Base-by-base conservation (phyloP, 2,888 invertebrate genomes). In the Phrixothrix hirtus region DNA sequence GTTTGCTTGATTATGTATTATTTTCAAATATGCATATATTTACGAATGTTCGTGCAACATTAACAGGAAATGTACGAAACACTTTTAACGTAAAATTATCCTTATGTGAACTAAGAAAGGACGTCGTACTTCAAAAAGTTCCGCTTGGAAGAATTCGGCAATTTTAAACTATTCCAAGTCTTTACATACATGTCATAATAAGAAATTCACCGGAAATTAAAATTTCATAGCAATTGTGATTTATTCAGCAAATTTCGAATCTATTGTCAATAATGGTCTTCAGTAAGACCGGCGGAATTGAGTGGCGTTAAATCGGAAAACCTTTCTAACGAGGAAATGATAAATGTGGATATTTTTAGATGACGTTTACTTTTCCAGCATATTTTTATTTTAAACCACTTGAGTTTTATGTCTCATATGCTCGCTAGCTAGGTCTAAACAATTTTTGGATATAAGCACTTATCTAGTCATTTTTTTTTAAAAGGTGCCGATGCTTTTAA, bases 151-250 rank as follows among this genome's bases (percentile, higher is more conserved):
- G 42, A 47, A 47, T 39, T 42, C 45, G 7, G 38, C 53, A 37
- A 53, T 48, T 53, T 53, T 53, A 53, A 53, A 48, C 53, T 48
- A 47, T 53, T 48, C 49, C 37, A 30, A 36, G 37, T 26, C 47
- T 29, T 27, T 38, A 38, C 38, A 39, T 36, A 41, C 37, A 39
- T 31, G 45, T 38, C 49, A 52, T 36, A 51, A 42, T 45, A 36
- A 44, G 47, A 50, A 54, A 48, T 57, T 59, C 21, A 41, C 63
- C 62, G 64, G 64, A 64, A 64, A 64, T 64, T 62, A 63, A 62
- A 60, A 63, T 61, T 64, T 61, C 55, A 29, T 32, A 49, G 44
- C 49, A 47, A 55, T 60, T 58, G 54, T 42, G 54, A 50, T 59
- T 55, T 50, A 53, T 56, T 51, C 44, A 56, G 50, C 43, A 29